Conservation (phyloP, 2,113 vertebrate species). For the Megalops atlanticus region DNA sequence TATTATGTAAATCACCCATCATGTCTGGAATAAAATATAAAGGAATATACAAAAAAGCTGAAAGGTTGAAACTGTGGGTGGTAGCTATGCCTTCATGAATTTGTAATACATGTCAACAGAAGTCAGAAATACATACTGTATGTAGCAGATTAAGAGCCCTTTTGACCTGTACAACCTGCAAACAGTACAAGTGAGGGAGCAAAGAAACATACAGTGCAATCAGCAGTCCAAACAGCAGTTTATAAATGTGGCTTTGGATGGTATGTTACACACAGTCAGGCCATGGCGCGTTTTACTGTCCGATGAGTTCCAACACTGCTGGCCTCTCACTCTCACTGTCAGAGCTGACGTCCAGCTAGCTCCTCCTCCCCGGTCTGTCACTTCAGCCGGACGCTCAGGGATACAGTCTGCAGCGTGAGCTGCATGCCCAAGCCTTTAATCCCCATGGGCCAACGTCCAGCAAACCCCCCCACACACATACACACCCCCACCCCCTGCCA, state of each 20-base stretch:
- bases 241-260: not conserved
- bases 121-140: no score
- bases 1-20: no score
- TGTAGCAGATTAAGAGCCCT: no score
- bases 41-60: no score
- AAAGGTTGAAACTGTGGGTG: no score
- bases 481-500: not conserved
- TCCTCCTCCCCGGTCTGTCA: not conserved
- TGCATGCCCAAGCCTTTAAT: conserved; percentile 1
- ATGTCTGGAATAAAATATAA: no score
- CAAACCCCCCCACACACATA: not conserved
- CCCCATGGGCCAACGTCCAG: not conserved
- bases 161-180: no score
- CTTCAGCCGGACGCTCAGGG: not conserved
- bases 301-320: not conserved
- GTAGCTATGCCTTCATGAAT: no score
- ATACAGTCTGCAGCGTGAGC: not conserved
- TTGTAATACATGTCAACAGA: no score
- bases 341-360: not conserved
- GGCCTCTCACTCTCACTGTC: not conserved
- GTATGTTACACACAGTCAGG: not conserved
- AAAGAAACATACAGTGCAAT: no score
- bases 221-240: not conserved
- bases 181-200: no score
- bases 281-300: not conserved